Conservation (phyloP, 2,797 vertebrate genomes). For the Thamnophis elegans region DNA sequence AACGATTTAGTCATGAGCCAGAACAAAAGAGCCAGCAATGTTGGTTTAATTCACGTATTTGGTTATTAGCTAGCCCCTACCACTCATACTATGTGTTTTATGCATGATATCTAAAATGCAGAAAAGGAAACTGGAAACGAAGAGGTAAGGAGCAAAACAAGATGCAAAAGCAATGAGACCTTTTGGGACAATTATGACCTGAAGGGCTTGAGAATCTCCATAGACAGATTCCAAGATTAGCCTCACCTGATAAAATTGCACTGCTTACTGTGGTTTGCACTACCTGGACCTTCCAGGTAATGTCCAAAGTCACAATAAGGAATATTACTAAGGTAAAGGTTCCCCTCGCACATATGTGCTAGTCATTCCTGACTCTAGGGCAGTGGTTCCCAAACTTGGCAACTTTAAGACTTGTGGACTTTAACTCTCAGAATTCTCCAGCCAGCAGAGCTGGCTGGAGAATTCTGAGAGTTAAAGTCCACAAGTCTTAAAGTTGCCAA, state of each 20-base stretch:
- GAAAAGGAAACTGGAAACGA: accelerated
- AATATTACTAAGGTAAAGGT: neutral
- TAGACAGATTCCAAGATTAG: neutral
- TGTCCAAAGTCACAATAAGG: neutral
- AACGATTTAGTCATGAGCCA: neutral
- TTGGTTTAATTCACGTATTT: neutral
- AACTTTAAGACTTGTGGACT: no score
- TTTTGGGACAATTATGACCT: neutral
- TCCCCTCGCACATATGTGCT: no score
- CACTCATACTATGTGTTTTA: neutral
- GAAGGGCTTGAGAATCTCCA: neutral
- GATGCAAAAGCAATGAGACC: no score
- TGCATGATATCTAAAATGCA: neutral
- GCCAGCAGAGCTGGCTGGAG: no score
- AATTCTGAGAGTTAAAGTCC: no score
- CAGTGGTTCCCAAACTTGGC: no score
- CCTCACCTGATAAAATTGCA: neutral
- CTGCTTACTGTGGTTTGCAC: neutral
- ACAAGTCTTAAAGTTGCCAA: no score
- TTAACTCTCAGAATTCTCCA: no score
- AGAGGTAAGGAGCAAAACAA: neutral
- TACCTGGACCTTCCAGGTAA: neutral
- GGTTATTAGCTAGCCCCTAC: neutral
- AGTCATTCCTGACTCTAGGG: no score
- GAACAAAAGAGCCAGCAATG: neutral